Percentiles rank a stretch among this genome's conserved stretches.
These are phyloP conservation scores for Cisticola juncidis DNA, from an alignment of 2,113 vertebrate species.

Conservation along the genomic window DNA sequence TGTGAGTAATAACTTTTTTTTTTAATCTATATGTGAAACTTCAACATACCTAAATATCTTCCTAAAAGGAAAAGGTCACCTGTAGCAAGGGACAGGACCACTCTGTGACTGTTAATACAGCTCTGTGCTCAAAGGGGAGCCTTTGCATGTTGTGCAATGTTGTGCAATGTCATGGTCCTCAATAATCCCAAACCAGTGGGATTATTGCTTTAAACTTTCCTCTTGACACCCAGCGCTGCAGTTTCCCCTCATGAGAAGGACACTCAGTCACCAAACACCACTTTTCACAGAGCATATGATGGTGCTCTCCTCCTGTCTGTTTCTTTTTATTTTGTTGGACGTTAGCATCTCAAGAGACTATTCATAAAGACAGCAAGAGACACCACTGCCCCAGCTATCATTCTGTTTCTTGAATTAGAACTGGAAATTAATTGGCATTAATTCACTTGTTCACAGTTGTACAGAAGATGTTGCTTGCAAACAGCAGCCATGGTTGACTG, in stretches of 20 bases:
- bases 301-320: not conserved
- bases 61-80: not conserved
- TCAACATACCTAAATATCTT: not conserved
- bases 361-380: not conserved
- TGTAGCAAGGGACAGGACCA: not conserved
- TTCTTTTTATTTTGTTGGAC: not conserved
- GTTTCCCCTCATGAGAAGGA: not conserved
- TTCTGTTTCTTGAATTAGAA: not conserved
- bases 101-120: not conserved
- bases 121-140: not conserved
- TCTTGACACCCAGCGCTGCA: not conserved
- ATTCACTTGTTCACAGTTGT: slow-evolving; percentile 45
- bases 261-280: not conserved
- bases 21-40: not conserved
- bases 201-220: not conserved
- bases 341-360: not conserved
- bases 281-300: not conserved
- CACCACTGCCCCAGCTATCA: not conserved
- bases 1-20: not conserved
- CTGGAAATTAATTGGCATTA: slow-evolving; percentile 37
- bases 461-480: slow-evolving; percentile 34
- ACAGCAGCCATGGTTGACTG: slow-evolving; percentile 43
- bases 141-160: not conserved
- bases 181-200: not conserved
- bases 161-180: not conserved